Percentiles rank a stretch among this genome's conserved stretches.
Conservation (phyloP, 2,797 vertebrate species). For the Bryconaethiops microstoma region DNA sequence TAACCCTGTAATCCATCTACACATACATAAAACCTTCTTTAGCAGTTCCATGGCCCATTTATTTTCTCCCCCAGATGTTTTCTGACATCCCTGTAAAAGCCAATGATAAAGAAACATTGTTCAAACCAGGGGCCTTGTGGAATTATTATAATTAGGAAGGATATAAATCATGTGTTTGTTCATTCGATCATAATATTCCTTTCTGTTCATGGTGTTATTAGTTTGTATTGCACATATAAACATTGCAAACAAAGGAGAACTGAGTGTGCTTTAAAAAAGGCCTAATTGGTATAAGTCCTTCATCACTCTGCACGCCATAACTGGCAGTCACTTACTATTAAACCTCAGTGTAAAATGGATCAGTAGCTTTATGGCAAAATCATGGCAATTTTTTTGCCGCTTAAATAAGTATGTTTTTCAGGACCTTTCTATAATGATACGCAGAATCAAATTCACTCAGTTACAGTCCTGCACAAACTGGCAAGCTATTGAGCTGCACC, state of each 20-base stretch:
- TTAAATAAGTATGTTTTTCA: neutral
- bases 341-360: conserved; percentile 17
- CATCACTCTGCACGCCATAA: conserved; percentile 6
- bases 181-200: neutral
- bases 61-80: conserved; percentile 27
- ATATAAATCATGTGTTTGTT: conserved; percentile 19
- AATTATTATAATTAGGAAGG: conserved; percentile 12
- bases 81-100: conserved; percentile 17
- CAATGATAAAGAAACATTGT: conserved; percentile 18
- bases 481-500: neutral
- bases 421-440: neutral
- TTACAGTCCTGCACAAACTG: neutral
- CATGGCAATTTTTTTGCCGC: neutral
- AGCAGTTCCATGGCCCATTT: conserved; percentile 2
- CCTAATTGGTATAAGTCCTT: neutral
- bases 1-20: conserved; percentile 14
- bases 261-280: neutral
- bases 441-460: neutral
- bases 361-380: conserved; percentile 5
- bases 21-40: conserved; percentile 17
- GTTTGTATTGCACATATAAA: neutral
- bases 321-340: conserved; percentile 7
- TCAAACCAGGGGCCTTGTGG: neutral
- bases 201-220: conserved; percentile 9
- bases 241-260: conserved; percentile 12